A percentile compares a stretch with the other conserved stretches of the same genome.
phyloP scores from a whole-genome alignment of 1,140 invertebrate species.

The Bacillus rossius region DNA sequence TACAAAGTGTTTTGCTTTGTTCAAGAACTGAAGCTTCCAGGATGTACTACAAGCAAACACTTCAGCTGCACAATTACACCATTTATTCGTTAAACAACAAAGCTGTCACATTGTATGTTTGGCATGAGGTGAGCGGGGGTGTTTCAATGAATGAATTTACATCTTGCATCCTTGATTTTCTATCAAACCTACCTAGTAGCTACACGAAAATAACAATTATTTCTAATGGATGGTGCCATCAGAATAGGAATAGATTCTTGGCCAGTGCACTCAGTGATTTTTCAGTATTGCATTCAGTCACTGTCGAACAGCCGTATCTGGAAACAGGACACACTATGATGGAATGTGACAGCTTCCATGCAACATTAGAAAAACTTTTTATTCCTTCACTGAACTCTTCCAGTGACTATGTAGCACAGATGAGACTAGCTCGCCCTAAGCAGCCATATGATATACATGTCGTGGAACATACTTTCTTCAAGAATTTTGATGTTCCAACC shows the following conservation, averaged over 20 bases:
- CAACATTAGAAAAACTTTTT: slow-evolving; percentile 22
- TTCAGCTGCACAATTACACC: too few species aligned
- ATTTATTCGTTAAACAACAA: too few species aligned
- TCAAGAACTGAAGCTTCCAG: slow-evolving; percentile 20
- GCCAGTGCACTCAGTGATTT: slow-evolving; percentile 33
- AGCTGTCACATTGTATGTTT: too few species aligned
- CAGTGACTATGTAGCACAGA: slow-evolving; percentile 21
- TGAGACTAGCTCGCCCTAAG: slow-evolving; percentile 12
- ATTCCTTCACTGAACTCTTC: slow-evolving; percentile 21
- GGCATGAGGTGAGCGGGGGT: too few species aligned
- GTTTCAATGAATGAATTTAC: too few species aligned
- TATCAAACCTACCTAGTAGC: background rate
- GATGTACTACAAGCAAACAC: slow-evolving; percentile 10
- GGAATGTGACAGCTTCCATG: slow-evolving; percentile 33
- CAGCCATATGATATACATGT: slow-evolving; percentile 19
- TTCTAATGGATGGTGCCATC: slow-evolving; percentile 32
- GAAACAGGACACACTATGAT: slow-evolving; percentile 37
- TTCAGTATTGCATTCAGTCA: slow-evolving; percentile 24
- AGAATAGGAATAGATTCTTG: slow-evolving; percentile 35
- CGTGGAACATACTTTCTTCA: slow-evolving; percentile 11
- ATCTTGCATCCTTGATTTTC: too few species aligned
- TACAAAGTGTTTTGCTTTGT: slow-evolving; percentile 18
- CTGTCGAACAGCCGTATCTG: slow-evolving; percentile 38
- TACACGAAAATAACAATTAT: slow-evolving; percentile 25
- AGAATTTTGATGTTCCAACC: slow-evolving; percentile 8